Evolutionary conservation across 1,140 invertebrate genomes (phyloP), one percentile per base, ranked within the genome.

Genomic region (Cepaea nemoralis): DNA sequence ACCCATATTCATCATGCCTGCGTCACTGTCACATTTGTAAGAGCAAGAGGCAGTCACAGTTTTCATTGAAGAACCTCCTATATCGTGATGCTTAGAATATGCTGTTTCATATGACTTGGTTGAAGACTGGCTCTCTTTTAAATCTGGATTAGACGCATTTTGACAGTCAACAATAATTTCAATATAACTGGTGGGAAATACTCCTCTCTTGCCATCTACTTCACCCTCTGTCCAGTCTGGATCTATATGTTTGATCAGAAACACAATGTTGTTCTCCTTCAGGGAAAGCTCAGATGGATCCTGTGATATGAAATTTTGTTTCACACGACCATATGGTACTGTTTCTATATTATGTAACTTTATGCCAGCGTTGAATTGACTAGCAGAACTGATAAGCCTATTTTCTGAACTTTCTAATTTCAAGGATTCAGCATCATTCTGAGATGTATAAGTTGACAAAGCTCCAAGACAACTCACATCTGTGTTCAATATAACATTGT

Each of bases 221-320:
- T 91, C 92, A n/a, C 94, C 94, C 86, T 94, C 93, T 22, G 93
- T 92, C 94, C 94, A 95, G 77, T 94, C 93, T 37, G 92, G 91
- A 90, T 94, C 93, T 31, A 94, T 91, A 84, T 94, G 93, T 73
- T 93, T 92, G 48, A 93, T 91, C 14, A 95, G 87, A 79, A 93
- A 92, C 10, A 95, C 92, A 67, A 94, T 93, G 88, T 94, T 93
- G 67, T 93, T 93, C 42, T 91, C 92, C 81, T 89, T 87, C 85
- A 95, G 94, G 70, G 93, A 93, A 12, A 95, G 86, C 87, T 95
- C 94, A 88, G 94, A 93, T 3, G 91, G 86, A 88, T 93, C 93
- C 84, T 94, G 93, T 73, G 93, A 93, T 70, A 90, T 91, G 86
- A 94, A 95, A 55, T 93, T 92, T 87, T 93, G 94, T 5, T 94